Evolutionary conservation across 2,797 vertebrate genomes (phyloP), one percentile per base, ranked within the genome.

Genomic region (Anabas testudineus): DNA sequence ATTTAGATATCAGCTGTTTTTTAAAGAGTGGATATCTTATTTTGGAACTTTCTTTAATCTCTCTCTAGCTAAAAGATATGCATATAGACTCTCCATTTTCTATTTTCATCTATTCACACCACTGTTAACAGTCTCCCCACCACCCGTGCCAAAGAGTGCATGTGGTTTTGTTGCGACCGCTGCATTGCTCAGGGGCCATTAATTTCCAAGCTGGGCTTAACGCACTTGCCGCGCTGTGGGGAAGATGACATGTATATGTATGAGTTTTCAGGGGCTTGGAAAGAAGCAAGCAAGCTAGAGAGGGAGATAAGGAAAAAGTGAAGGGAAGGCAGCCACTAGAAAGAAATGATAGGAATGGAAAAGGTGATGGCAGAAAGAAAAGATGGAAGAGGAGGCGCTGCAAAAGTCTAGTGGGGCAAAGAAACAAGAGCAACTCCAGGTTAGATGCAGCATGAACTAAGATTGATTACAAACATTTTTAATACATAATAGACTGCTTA

Each of bases 201-300:
- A 19, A 86, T 87, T 88, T 87, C 75, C 56, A 73, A 84, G 76
- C 81, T 83, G 64, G 85, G 75, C 77, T 83, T 83, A 86, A 87
- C 1, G 13, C 77, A 67, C 68, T 56, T 51, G 28, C 74, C 16
- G 2, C 63, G 78, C 78, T 67, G 57, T 26, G 15, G 80, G 54
- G 58, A 67, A 34, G 63, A 63, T 28, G 62, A 62, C 59, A 81
- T 87, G 80, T 83, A 82, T 86, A 89, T 88, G 77, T 70, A 88
- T 89, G 80, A 84, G 76, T 69, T 58, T 71, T 58, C 53, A 24
- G 42, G 19, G 56, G 7, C 58, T n/a, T 43, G 42, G 42, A 55
- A 55, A 46, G 41, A 55, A 73, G 57, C 18, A 52, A 71, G 49
- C 21, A 14, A 67, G 53, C 10, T 3, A 64, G 51, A 9, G 45